Percentiles rank a stretch among this genome's conserved stretches.
These are phyloP conservation scores for Urosaurus nigricauda DNA, from an alignment of 2,797 vertebrate genomes.

Conservation along the genomic window DNA sequence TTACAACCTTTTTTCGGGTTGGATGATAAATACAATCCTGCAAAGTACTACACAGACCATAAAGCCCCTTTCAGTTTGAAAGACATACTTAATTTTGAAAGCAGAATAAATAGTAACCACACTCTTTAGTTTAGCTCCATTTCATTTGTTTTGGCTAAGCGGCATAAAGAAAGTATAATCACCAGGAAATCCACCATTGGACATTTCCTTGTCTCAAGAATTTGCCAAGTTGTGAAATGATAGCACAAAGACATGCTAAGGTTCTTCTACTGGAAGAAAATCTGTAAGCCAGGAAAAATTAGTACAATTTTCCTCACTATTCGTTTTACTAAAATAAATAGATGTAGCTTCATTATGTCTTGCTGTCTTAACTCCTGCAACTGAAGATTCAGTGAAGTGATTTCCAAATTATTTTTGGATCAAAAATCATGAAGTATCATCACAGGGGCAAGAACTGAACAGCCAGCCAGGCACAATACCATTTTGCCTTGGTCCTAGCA, in stretches of 20 bases:
- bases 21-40: slow-evolving; percentile 29
- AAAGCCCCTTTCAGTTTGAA: slow-evolving; percentile 3
- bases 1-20: neutral
- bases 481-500: too few species aligned
- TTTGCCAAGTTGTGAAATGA: slow-evolving; percentile 19
- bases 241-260: slow-evolving; percentile 7
- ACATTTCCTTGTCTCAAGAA: slow-evolving; percentile 1
- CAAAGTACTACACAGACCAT: slow-evolving; percentile 23
- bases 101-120: slow-evolving; percentile 15
- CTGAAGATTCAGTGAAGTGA: too few species aligned
- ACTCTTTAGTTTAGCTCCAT: slow-evolving; percentile 20
- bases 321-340: neutral
- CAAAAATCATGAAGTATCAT: too few species aligned
- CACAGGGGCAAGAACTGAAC: too few species aligned
- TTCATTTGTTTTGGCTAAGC: slow-evolving; percentile 36
- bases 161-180: slow-evolving; percentile 17
- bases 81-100: neutral
- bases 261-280: neutral
- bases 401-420: too few species aligned
- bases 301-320: neutral
- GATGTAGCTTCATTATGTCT: neutral
- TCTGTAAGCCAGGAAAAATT: neutral
- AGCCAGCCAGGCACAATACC: too few species aligned
- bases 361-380: neutral
- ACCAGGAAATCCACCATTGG: slow-evolving; percentile 15